A percentile compares a stretch with the other conserved stretches of the same genome.
Conservation (phyloP, 2,797 vertebrate genomes). For the Schizopygopsis pylzovi region DNA sequence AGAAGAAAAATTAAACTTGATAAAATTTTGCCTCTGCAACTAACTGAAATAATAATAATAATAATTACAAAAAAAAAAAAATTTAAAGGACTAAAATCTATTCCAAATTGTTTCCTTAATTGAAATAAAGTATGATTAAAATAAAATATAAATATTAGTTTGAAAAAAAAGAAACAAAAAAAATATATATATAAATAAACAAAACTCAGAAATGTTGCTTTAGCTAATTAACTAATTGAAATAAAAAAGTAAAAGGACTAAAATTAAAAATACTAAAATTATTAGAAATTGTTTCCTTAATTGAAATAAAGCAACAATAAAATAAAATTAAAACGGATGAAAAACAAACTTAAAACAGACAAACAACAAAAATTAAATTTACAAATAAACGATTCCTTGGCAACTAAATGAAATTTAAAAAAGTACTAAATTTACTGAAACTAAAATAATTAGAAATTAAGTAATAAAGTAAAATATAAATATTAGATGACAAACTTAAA, state of each 20-base stretch:
- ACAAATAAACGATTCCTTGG: no score
- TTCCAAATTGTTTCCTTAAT: neutral
- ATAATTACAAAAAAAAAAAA: no score
- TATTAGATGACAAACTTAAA: no score
- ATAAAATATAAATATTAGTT: neutral
- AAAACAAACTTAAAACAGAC: neutral
- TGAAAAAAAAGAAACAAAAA: neutral
- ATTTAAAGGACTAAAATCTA: no score
- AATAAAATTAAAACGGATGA: neutral
- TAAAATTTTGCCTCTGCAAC: no score
- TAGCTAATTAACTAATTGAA: neutral
- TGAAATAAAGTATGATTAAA: neutral
- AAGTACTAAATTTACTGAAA: neutral
- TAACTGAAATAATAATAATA: neutral
- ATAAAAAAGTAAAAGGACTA: neutral
- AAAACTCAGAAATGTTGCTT: no score
- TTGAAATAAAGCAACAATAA: neutral
- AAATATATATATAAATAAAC: no score
- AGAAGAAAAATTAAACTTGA: no score
- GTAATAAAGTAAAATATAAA: neutral
- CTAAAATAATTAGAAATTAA: neutral
- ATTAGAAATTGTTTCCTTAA: neutral
- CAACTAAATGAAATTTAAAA: no score
- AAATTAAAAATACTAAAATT: neutral
- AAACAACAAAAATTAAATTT: no score